Evolutionary conservation across 2,797 vertebrate genomes (phyloP), one percentile per base, ranked within the genome.

Genomic region (Yasuhikotakia modesta): DNA sequence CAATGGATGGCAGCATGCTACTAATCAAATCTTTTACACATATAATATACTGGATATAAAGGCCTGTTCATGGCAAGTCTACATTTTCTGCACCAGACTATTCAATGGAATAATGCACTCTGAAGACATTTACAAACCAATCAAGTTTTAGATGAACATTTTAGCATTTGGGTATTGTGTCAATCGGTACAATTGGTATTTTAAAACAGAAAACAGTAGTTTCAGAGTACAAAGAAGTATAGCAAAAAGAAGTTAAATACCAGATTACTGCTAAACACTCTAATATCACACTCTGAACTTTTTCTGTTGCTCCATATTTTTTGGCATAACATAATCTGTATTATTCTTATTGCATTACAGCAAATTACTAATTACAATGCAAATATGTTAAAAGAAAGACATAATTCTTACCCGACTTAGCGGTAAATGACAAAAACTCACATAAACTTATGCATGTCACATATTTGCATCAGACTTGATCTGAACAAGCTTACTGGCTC

Each of bases 51-150:
- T 69, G 30, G 10, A 21, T 5, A 8, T 60, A 24, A 24, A 27
- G 45, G 75, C 50, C 57, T 16, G n/a, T 61, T 78, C 45, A 70
- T 21, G 48, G 45, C 3, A 78, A 70, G 30, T 63, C 30, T 16
- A 30, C 5, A 52, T 63, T 77, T 17, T 60, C 27, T 17, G 2
- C 4, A 77, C 35, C 39, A 60, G 16, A 24, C 1, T 35, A 13
- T 13, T 43, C 43, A 65, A 21, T 22, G 21, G 22, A 57, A 39
- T 21, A 68, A 11, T 60, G 24, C 8, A 17, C 53, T 27, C 17
- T 21, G 5, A 58, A 58, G 14, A 24, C 21, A 10, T 58, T 13
- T 48, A 48, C 12, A 48, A 48, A 14, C 4, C 2, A 16, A 2
- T 48, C 3, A 48, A 48, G 6, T 39, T 10, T 43, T 43, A 43